Base-by-base conservation (phyloP, 2,113 vertebrate genomes). In the Morone chrysops region DNA sequence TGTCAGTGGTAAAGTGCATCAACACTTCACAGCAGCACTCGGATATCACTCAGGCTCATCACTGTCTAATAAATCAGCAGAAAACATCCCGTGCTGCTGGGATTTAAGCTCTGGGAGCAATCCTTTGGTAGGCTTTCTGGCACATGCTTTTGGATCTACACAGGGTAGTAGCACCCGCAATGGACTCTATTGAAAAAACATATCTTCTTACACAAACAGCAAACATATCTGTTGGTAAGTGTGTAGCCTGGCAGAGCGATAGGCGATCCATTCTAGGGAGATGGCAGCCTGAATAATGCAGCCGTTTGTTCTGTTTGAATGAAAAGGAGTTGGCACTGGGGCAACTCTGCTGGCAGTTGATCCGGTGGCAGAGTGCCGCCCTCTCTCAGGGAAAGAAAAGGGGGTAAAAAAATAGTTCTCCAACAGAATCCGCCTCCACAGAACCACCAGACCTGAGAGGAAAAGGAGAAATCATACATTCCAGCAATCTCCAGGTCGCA, bases 251-350 rank as follows among this genome's bases (percentile, higher is more conserved):
- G 90, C 87, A 81, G 76, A 68, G 80, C 10, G 45, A 79, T 78
- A 73, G 68, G 50, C 54, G 57, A 77, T 75, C 82, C 84, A 54
- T 91, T 90, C 78, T 78, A 68, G 51, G 36, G 73, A 78, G 77
- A 90, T 84, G 89, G 81, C 80, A 90, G 91, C 56, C 63, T 85
- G 82, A 89, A 94, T 94, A 95, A 94, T 91, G 84, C 87, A 83
- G 82, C 36, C 75, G 45, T 88, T 92, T 94, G 89, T 94, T 92
- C 85, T 75, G 70, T 81, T 38, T 79, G 83, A 87, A 90, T 91
- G 85, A 94, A 92, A 90, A 89, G 71, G 51, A 92, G 82, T 83
- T 94, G 93, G 92, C 92, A 87, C 63, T 5, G 51, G 40, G 50
- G 72, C 70, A 68, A 61, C 77, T 88, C 82, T 71, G 54, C 91